Percentiles rank a stretch among this genome's conserved stretches.
Conservation (phyloP, 2,113 vertebrate species). For the Rattus rattus region DNA sequence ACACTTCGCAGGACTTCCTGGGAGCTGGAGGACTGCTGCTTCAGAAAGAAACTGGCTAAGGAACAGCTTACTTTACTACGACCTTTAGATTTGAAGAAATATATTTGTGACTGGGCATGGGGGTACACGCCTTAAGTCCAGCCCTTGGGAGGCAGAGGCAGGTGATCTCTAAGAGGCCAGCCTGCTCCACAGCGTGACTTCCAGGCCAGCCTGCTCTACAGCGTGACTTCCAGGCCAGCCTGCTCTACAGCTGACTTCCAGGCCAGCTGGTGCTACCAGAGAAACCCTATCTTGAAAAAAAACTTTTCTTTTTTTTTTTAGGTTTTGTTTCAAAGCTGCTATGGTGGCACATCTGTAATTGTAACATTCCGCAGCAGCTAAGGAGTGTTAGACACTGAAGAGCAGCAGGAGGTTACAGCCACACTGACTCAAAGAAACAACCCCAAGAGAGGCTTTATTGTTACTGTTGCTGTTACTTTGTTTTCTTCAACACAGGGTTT, state of each 20-base stretch:
- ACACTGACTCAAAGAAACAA: background rate
- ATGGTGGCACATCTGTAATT: background rate
- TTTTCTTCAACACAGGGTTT: background rate
- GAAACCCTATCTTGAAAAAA: too few relatives aligned
- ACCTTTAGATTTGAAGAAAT: background rate
- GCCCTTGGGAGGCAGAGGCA: too few relatives aligned
- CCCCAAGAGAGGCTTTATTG: background rate
- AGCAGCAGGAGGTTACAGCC: background rate
- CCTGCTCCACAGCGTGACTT: too few relatives aligned
- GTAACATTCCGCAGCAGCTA: background rate
- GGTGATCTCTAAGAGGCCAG: too few relatives aligned
- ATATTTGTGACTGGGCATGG: background rate
- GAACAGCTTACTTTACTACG: background rate
- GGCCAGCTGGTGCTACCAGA: too few relatives aligned
- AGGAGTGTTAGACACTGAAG: background rate
- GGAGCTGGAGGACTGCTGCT: background rate
- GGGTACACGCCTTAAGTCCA: too few relatives aligned
- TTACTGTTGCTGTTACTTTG: background rate
- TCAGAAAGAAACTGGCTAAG: background rate
- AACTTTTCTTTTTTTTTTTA: too few relatives aligned
- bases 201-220: too few relatives aligned
- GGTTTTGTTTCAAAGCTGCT: background rate
- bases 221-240: too few relatives aligned
- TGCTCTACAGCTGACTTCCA: too few relatives aligned
- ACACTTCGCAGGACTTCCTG: background rate